A percentile compares a stretch with the other conserved stretches of the same genome.
Conservation (phyloP, 2,797 vertebrate species). For the Halcyon leucocephala region DNA sequence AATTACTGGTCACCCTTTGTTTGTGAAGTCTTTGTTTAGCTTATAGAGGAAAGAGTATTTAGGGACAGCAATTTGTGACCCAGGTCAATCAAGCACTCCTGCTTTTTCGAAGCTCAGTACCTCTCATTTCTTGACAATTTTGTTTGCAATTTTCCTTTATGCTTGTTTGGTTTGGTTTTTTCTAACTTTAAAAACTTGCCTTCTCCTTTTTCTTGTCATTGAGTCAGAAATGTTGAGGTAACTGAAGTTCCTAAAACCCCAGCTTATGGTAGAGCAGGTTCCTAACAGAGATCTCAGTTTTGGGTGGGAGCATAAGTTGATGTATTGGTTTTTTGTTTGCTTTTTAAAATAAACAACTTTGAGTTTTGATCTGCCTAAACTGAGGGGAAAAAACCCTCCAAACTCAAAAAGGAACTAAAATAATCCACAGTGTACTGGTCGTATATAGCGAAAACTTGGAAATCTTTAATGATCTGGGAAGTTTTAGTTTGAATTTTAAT, state of each 20-base stretch:
- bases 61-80: not conserved
- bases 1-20: conserved; percentile 26
- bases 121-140: not conserved
- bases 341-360: not conserved
- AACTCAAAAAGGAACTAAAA: not conserved
- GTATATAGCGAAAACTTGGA: not conserved
- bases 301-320: not conserved
- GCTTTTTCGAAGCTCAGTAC: not conserved
- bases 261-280: not conserved
- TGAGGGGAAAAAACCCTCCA: not conserved
- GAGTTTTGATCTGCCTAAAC: not conserved
- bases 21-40: conserved; percentile 14
- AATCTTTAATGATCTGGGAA: not conserved
- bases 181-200: not conserved
- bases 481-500: not conserved
- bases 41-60: not conserved
- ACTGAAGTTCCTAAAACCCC: not conserved
- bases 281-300: not conserved
- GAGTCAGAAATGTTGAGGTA: not conserved
- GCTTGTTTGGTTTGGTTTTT: too few species aligned
- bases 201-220: not conserved
- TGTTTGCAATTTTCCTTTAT: not conserved
- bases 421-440: not conserved
- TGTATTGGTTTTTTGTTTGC: not conserved
- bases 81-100: not conserved